These are phyloP conservation scores for Clistopyga incitator DNA, from an alignment of 2,888 invertebrate genomes.

Conservation along the genomic window DNA sequence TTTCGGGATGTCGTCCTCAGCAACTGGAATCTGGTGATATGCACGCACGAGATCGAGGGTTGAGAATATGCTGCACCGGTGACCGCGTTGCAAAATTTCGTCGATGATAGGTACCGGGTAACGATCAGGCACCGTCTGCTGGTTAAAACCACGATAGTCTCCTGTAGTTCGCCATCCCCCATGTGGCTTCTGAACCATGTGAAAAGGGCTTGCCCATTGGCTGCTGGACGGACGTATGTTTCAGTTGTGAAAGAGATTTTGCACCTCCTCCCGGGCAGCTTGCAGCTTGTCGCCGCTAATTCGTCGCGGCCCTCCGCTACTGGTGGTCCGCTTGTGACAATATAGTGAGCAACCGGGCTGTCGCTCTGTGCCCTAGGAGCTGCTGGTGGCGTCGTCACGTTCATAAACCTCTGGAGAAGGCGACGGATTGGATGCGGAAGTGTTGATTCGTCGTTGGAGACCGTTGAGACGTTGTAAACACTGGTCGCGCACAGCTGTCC, in stretches of 20 bases:
- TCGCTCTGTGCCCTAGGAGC: slow-evolving; percentile 4
- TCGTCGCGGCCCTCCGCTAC: slow-evolving; percentile 84
- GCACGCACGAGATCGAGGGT: no score
- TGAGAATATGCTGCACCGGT: no score
- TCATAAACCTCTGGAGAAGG: slow-evolving; percentile 32
- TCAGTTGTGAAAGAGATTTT: slow-evolving; percentile 32
- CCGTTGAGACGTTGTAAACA: slow-evolving; percentile 28
- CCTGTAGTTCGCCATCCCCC: no score
- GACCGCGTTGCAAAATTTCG: no score
- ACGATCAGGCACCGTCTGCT: no score
- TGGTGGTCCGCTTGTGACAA: slow-evolving; percentile 52
- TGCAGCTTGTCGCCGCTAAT: slow-evolving; percentile 91
- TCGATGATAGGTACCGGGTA: no score
- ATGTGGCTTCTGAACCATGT: slow-evolving; percentile 11
- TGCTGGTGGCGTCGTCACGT: slow-evolving; percentile 15
- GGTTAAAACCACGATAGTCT: no score
- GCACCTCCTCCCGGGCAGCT: slow-evolving; percentile 86
- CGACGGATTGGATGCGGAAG: background rate
- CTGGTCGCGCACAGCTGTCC: slow-evolving; percentile 4
- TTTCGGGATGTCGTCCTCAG: no score
- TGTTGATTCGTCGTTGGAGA: background rate
- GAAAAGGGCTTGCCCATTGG: slow-evolving; percentile 62
- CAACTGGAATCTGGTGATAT: no score
- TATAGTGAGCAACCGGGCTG: slow-evolving; percentile 54
- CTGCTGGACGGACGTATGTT: slow-evolving; percentile 48